phyloP scores from a whole-genome alignment of 2,113 vertebrate species.

The Strix uralensis region DNA sequence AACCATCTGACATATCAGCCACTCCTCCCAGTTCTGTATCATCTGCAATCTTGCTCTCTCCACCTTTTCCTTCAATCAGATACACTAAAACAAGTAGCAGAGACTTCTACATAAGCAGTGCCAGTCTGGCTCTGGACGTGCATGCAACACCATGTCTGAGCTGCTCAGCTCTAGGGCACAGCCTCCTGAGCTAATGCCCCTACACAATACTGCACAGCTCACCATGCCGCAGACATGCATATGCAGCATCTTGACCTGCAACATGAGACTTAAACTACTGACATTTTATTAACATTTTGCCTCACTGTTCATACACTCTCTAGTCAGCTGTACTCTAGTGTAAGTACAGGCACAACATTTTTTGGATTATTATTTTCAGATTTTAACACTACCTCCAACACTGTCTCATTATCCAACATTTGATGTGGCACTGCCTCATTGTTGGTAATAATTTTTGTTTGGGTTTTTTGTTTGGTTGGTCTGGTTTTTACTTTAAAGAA shows the following conservation, averaged over 20 bases:
- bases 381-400: neutral
- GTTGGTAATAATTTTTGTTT: neutral
- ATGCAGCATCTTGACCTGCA: neutral
- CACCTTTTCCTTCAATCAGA: neutral
- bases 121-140: rapidly evolving
- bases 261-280: neutral
- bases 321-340: neutral
- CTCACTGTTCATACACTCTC: neutral
- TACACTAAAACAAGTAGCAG: neutral
- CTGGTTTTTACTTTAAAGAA: neutral
- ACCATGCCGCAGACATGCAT: rapidly evolving
- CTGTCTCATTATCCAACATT: neutral
- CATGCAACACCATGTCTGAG: rapidly evolving
- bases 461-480: rapidly evolving
- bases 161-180: neutral
- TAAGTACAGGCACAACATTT: neutral
- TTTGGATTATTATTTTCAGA: neutral
- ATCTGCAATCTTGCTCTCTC: neutral
- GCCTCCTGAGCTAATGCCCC: neutral
- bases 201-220: neutral
- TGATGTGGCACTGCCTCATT: neutral
- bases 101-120: neutral
- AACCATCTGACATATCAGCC: neutral
- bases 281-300: neutral
- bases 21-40: neutral